These are phyloP conservation scores for Brachyptera putata DNA, from an alignment of 2,888 invertebrate species.

Conservation along the genomic window DNA sequence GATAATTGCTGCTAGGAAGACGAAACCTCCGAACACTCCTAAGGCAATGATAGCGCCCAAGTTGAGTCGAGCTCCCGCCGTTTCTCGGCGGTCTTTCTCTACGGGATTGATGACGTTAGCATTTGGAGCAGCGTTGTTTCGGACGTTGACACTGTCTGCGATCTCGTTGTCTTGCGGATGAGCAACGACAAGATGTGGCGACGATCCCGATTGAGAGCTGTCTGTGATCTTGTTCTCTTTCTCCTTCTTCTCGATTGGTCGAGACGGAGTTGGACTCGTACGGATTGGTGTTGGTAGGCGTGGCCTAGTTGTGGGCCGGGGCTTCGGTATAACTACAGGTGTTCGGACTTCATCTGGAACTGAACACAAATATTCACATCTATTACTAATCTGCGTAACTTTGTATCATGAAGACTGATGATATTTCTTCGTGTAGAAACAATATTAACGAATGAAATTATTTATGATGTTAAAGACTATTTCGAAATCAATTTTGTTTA, in stretches of 20 bases:
- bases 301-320: neutral
- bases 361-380: neutral
- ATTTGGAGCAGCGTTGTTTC: conserved; percentile 46
- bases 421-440: too few species aligned
- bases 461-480: too few species aligned
- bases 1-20: conserved; percentile 82
- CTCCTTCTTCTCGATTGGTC: conserved; percentile 16
- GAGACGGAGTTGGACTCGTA: conserved; percentile 19
- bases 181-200: conserved; percentile 37
- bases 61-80: conserved; percentile 62
- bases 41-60: conserved; percentile 81
- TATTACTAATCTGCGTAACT: too few species aligned
- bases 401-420: too few species aligned
- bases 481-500: too few species aligned
- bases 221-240: conserved; percentile 21
- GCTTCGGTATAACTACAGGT: conserved; percentile 19
- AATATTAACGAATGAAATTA: too few species aligned
- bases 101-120: conserved; percentile 54
- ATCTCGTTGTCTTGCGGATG: conserved; percentile 83
- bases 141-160: conserved; percentile 42
- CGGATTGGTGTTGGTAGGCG: conserved; percentile 34
- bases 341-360: neutral
- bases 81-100: conserved; percentile 45
- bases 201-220: conserved; percentile 19
- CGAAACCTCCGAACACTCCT: conserved; percentile 86